Conservation (phyloP, 1,140 invertebrate genomes). For the Calycopis cecrops region DNA sequence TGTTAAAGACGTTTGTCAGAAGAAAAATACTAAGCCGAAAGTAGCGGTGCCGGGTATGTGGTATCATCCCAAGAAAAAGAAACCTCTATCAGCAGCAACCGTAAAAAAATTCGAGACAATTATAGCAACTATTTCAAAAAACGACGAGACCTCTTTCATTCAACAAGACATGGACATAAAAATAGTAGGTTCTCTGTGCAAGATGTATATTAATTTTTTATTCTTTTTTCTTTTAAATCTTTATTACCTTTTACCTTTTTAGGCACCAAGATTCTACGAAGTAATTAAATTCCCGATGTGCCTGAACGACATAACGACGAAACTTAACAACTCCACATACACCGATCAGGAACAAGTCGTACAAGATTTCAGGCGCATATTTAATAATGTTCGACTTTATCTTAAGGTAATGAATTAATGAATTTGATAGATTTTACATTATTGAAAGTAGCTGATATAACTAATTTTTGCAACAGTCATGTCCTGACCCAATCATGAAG, state of each 20-base stretch:
- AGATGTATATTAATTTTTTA: slow-evolving; percentile 9
- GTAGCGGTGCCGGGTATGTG: slow-evolving; percentile 52
- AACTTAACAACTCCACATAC: slow-evolving; percentile 62
- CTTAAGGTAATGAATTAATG: slow-evolving; percentile 50
- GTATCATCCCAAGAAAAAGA: slow-evolving; percentile 70
- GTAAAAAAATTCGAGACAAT: slow-evolving; percentile 65
- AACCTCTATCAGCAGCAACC: slow-evolving; percentile 45
- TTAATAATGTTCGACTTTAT: slow-evolving; percentile 65
- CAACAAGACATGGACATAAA: slow-evolving; percentile 69
- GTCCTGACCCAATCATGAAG: slow-evolving; percentile 62
- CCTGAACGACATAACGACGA: slow-evolving; percentile 62
- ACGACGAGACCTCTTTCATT: slow-evolving; percentile 56
- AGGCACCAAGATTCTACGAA: slow-evolving; percentile 71
- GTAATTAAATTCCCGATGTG: slow-evolving; percentile 71
- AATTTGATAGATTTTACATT: not conserved
- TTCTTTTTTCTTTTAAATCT: slow-evolving; percentile 1
- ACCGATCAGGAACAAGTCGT: slow-evolving; percentile 65
- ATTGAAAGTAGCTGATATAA: slow-evolving; percentile 6
- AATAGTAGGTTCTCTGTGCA: slow-evolving; percentile 38
- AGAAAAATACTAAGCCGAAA: slow-evolving; percentile 50
- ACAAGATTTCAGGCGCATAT: slow-evolving; percentile 67
- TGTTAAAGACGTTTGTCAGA: slow-evolving; percentile 55
- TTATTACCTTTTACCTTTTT: slow-evolving; percentile 25
- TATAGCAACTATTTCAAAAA: slow-evolving; percentile 48
- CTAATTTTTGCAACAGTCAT: slow-evolving; percentile 35